phyloP scores from a whole-genome alignment of 2,113 vertebrate genomes.

The Prolemur simus region DNA sequence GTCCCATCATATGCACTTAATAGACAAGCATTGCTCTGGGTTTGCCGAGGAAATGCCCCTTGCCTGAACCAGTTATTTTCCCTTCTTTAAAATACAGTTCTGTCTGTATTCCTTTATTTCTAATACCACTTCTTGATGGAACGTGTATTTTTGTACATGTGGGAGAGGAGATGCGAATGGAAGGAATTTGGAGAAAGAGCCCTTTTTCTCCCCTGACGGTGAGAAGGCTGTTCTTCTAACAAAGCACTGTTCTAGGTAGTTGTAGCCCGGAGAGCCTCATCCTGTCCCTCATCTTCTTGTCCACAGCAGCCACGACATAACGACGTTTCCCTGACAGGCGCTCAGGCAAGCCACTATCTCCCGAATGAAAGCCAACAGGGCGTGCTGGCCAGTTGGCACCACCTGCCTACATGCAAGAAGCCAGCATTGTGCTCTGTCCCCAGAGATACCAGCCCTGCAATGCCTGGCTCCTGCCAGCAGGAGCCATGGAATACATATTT shows the following conservation, averaged over 20 bases:
- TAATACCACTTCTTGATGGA: background rate
- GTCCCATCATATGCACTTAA: background rate
- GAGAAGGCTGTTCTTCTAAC: background rate
- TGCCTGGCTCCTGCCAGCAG: background rate
- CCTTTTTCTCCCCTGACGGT: slow-evolving; percentile 25
- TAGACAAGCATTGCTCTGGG: background rate
- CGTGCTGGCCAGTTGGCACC: slow-evolving; percentile 40
- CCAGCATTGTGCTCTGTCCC: background rate
- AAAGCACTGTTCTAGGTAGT: slow-evolving; percentile 6
- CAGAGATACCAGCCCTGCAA: background rate
- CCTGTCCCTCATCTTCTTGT: background rate
- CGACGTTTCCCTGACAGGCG: slow-evolving; percentile 26
- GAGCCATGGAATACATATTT: background rate
- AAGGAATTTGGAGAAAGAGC: slow-evolving; percentile 20
- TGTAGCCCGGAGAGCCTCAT: background rate
- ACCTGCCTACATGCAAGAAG: background rate
- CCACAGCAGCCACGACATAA: background rate
- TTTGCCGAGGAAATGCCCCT: background rate
- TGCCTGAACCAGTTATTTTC: slow-evolving; percentile 4
- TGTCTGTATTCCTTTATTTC: slow-evolving; percentile 44
- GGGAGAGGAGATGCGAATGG: background rate
- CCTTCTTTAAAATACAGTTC: slow-evolving; percentile 47
- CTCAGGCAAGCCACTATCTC: background rate
- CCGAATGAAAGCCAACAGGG: background rate
- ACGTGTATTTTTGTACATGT: background rate